Conservation (phyloP, 2,797 vertebrate genomes). For the Rhodeus uyekii region DNA sequence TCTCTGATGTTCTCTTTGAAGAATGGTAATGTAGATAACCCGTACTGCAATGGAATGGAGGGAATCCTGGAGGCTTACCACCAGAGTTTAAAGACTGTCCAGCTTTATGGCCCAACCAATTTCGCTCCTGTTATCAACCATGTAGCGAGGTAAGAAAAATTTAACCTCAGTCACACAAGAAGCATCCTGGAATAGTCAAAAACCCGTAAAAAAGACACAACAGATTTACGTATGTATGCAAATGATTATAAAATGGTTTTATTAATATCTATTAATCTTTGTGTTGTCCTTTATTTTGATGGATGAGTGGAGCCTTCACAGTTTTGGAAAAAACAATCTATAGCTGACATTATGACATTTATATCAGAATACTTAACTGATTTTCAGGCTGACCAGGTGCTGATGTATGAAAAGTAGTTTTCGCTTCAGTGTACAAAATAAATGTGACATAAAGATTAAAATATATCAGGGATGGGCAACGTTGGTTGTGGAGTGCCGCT, state of each 20-base stretch:
- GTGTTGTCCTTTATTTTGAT: neutral
- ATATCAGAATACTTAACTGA: neutral
- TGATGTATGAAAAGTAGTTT: neutral
- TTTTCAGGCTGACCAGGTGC: neutral
- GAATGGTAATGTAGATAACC: slow-evolving; percentile 92
- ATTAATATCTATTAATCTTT: neutral
- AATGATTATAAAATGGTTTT: slow-evolving; percentile 22
- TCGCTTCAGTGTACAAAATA: neutral
- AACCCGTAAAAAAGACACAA: neutral
- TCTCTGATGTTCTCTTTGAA: slow-evolving; percentile 61
- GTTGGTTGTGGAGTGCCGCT: no score
- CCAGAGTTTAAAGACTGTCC: slow-evolving; percentile 92
- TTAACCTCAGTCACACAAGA: neutral
- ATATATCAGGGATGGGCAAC: neutral
- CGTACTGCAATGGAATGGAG: slow-evolving; percentile 90
- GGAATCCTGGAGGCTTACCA: slow-evolving; percentile 95
- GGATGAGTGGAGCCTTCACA: neutral
- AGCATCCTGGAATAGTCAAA: neutral
- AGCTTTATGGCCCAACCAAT: slow-evolving; percentile 97
- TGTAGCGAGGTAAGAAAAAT: slow-evolving; percentile 85
- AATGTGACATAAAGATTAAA: neutral
- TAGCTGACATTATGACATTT: neutral
- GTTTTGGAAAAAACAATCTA: neutral
- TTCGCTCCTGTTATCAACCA: slow-evolving; percentile 93
- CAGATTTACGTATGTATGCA: neutral